Evolutionary conservation across 1,140 invertebrate genomes (phyloP), one percentile per base, ranked within the genome.

Genomic region (Meloidogyne exigua): DNA sequence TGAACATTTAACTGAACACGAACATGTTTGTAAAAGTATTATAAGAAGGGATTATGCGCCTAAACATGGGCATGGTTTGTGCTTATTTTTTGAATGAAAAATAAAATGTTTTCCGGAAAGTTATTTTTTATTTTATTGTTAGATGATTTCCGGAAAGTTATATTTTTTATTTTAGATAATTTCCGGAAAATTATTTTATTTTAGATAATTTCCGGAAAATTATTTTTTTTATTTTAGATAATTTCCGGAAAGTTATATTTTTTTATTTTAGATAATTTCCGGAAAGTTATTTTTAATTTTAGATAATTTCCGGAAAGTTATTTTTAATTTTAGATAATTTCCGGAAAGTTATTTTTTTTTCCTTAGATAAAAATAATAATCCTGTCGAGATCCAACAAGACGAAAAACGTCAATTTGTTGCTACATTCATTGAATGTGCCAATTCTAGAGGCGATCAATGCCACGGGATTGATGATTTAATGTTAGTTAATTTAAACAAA

Each of bases 331-430:
- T 57, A 15, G n/a, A 49, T 70, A 15, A n/a, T n/a, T n/a, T n/a
- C n/a, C n/a, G n/a, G n/a, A 15, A 13, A 13, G 5, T 70, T n/a
- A 15, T 13, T 25, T 57, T 68, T 0, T 10, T 25, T 9, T 21
- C 10, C 79, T 79, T 25, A 79, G 78, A 79, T 23, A 80, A 79
- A 63, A 77, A 79, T 39, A 79, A 79, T 13, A 81, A 36, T n/a
- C 70, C n/a, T n/a, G 64, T 79, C 11, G 78, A 79, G 39, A 81
- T 79, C 62, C 78, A 79, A 42, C 78, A 79, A 32, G 78, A 80
- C 32, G 76, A 79, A 18, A 49, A 23, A 26, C 66, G 79, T 15
- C 64, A 79, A 28, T 79, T 79, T 79, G 13, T 32, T 44, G 78
- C 79, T 36, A 79, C 78, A 15, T 79, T 79, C 36, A 79, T 79